Evolutionary conservation across 2,113 vertebrate species (phyloP).

Genomic region (Ammodytes dubius): DNA sequence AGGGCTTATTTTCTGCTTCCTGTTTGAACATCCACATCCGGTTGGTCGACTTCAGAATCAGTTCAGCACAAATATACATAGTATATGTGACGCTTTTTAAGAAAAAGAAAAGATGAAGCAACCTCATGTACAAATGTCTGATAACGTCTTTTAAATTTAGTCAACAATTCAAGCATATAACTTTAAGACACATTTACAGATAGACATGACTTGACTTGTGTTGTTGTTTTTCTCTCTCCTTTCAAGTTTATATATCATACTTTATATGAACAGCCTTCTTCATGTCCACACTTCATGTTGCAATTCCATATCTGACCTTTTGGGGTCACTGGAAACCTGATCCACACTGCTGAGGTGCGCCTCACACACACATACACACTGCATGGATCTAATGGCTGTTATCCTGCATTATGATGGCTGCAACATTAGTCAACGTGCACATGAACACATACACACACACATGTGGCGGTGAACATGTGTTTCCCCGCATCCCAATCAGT

Average conservation of each 20-base stretch:
- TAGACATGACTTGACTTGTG: no score
- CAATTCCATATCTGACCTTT: constrained; percentile 7
- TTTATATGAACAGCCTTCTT: no score
- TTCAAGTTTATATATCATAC: no score
- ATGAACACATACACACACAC: constrained; percentile 19
- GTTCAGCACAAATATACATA: neutral
- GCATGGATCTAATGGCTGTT: neutral
- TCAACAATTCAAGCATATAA: neutral
- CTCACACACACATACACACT: neutral
- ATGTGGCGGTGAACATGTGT: neutral
- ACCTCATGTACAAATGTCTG: neutral
- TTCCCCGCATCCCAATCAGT: neutral
- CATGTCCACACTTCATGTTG: neutral
- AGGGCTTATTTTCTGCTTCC: constrained; percentile 39
- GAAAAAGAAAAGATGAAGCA: neutral
- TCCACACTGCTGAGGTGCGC: neutral
- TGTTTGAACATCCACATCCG: constrained; percentile 13
- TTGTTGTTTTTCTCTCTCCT: no score
- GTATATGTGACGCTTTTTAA: neutral
- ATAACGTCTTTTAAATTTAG: neutral
- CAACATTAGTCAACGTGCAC: constrained; percentile 21
- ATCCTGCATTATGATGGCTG: neutral
- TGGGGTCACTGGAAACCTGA: constrained; percentile 48
- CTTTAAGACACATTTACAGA: neutral
- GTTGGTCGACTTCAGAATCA: neutral